phyloP scores from a whole-genome alignment of 2,113 vertebrate genomes.

The Cyrtonyx montezumae region DNA sequence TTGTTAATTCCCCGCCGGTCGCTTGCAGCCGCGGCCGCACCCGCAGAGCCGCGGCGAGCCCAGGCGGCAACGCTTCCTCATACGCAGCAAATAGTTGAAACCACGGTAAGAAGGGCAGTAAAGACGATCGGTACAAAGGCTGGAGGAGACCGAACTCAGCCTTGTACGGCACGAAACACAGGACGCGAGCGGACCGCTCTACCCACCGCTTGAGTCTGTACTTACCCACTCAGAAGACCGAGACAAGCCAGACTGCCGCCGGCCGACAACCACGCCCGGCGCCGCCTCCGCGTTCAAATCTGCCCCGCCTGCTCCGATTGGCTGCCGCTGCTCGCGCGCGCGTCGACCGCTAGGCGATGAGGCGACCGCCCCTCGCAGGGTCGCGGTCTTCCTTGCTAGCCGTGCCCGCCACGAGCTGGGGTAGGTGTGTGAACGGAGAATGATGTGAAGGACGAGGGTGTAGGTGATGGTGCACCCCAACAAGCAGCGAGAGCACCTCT shows the following conservation, averaged over 20 bases:
- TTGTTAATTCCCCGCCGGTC: no score
- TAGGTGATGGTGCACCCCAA: fast-evolving
- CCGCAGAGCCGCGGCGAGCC: fast-evolving
- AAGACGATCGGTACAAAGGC: no score
- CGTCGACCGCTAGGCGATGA: fast-evolving
- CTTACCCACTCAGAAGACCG: neutral
- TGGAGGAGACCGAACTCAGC: neutral
- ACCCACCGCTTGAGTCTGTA: neutral
- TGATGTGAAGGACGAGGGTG: no score
- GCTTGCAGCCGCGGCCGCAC: fast-evolving
- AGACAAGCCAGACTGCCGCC: neutral
- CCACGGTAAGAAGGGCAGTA: neutral
- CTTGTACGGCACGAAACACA: neutral
- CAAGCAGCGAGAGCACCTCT: no score
- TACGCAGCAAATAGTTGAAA: neutral
- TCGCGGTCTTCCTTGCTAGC: no score
- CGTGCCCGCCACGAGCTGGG: no score
- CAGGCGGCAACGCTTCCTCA: fast-evolving
- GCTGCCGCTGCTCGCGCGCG: neutral
- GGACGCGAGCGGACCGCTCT: fast-evolving
- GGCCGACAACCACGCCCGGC: fast-evolving
- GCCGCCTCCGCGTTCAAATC: neutral
- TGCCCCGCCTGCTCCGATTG: neutral
- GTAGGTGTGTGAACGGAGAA: no score
- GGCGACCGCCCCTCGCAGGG: neutral